These are phyloP conservation scores for Lycaon pictus DNA, from an alignment of 2,113 vertebrate species.

Conservation along the genomic window DNA sequence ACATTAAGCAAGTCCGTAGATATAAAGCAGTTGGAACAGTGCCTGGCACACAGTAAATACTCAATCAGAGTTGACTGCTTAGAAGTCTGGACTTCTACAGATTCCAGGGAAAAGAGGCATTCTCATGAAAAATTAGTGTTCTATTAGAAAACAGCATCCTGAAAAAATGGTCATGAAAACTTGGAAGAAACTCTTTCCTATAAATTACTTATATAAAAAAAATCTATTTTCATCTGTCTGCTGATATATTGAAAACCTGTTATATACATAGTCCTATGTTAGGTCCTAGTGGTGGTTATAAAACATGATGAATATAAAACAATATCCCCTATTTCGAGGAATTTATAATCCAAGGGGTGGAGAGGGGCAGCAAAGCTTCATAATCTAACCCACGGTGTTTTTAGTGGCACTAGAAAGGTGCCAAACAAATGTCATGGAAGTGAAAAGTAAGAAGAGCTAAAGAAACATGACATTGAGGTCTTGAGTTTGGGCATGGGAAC, in stretches of 20 bases:
- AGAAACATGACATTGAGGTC: not conserved
- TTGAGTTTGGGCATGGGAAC: not conserved
- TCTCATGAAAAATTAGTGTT: conserved; percentile 73
- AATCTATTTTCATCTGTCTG: not conserved
- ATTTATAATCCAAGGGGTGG: not conserved
- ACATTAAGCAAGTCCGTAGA: not conserved
- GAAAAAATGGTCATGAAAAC: conserved; percentile 75
- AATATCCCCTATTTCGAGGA: not conserved
- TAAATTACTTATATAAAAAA: conserved; percentile 52
- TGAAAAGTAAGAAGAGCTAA: not conserved
- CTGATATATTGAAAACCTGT: not conserved
- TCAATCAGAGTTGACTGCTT: not conserved
- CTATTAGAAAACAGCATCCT: conserved; percentile 67
- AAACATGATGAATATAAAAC: not conserved
- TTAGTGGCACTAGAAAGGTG: not conserved
- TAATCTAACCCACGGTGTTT: not conserved
- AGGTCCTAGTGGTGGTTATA: not conserved
- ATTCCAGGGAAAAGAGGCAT: conserved; percentile 22
- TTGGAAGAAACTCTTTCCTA: conserved; percentile 65
- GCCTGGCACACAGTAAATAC: not conserved
- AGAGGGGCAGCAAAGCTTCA: not conserved
- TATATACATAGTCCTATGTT: not conserved
- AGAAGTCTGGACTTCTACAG: conserved; percentile 41
- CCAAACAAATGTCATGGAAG: not conserved
- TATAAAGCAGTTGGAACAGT: not conserved